Base-by-base conservation (phyloP, 2,113 vertebrate species). In the Salminus brasiliensis region DNA sequence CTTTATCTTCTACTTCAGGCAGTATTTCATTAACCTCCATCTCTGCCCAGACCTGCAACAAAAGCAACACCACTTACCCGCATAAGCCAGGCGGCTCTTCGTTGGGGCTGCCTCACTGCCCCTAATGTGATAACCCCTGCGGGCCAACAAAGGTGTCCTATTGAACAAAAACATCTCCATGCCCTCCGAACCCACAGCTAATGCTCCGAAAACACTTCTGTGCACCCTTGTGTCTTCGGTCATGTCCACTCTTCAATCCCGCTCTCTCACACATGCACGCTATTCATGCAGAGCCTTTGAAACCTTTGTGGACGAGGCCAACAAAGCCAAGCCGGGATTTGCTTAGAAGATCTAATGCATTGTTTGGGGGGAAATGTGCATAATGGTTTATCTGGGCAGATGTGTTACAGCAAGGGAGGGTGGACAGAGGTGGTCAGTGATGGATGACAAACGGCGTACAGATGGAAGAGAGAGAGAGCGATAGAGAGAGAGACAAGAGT, bases 101-200 rank as follows among this genome's bases (percentile, higher is more conserved):
- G 92, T 91, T 4, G 94, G 91, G 21, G 92, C 81, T 5, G 89
- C 93, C 88, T 95, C 67, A 0, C 88, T 94, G 62, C 93, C 94
- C 72, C 94, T 89, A 82, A 95, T 83, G 4, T 90, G 92, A 87
- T 80, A 92, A 27, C 92, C 72, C 67, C 89, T 91, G 0, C 90
- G 87, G 0, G 93, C 93, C 87, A 94, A 86, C 8, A 94, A 82
- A 12, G 89, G 88, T 57, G 93, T 91, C 59, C 93, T 91, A 39
- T 72, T 82, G 83, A 85, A 78, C 0, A 49, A 67, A 18, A 81
- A 86, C 72, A 79, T 76, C 55, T 90, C 88, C 88, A 86, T 79
- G 10, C 83, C 78, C 4, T 77, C 47, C 83, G 32, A 62, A 27
- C 71, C 78, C 57, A 76, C 59, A 65, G 23, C 12, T 27, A 18